phyloP scores from a whole-genome alignment of 2,113 vertebrate species.

The Gnathochromis pfefferi region DNA sequence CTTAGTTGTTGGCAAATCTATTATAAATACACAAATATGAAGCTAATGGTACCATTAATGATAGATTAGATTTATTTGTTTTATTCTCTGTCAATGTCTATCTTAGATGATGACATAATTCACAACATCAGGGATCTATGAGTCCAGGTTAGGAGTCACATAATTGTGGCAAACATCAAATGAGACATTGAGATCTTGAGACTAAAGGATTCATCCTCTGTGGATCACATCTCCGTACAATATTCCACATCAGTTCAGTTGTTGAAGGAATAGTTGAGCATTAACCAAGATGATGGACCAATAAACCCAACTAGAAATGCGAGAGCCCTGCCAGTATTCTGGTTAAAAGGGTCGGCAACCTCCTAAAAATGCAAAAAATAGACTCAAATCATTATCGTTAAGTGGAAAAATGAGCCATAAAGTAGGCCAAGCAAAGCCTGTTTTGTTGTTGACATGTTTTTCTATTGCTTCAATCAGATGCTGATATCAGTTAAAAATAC shows the following conservation, averaged over 20 bases:
- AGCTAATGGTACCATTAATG: not conserved
- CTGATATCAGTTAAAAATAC: slow-evolving; percentile 59
- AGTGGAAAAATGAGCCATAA: slow-evolving; percentile 27
- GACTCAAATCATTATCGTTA: not conserved
- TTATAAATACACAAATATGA: not conserved
- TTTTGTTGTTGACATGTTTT: slow-evolving; percentile 64
- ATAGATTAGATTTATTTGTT: not conserved
- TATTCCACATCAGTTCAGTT: not conserved
- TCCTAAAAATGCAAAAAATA: not conserved
- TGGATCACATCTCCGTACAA: not conserved
- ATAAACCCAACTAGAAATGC: not conserved
- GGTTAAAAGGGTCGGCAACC: not conserved
- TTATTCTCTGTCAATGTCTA: not conserved
- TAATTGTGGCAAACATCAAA: not conserved
- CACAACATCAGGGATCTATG: not conserved
- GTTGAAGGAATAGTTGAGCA: not conserved
- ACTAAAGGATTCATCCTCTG: not conserved
- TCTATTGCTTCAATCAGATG: slow-evolving; percentile 51
- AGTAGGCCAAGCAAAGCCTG: slow-evolving; percentile 39
- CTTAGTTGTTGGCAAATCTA: not conserved
- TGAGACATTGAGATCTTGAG: not conserved
- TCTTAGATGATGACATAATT: not conserved
- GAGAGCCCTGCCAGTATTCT: not conserved
- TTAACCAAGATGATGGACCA: not conserved
- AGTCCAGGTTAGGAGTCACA: not conserved